Conservation (phyloP, 2,113 vertebrate genomes). For the Bos javanicus region DNA sequence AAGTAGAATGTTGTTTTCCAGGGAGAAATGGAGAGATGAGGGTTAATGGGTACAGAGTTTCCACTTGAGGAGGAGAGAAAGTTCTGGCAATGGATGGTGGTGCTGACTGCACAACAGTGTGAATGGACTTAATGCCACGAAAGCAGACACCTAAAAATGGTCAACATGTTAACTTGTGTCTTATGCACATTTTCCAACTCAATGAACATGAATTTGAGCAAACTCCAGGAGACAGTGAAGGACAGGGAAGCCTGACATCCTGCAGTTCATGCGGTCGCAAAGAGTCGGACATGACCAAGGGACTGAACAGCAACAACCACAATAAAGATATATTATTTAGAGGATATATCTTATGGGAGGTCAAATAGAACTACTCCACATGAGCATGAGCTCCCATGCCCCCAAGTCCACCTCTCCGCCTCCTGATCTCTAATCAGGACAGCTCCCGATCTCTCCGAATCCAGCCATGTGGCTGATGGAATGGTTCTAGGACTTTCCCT, state of each 20-base stretch:
- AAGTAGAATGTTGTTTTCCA: background rate
- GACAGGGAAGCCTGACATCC: background rate
- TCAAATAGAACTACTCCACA: background rate
- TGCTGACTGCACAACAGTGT: background rate
- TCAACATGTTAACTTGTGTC: background rate
- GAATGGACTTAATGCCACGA: background rate
- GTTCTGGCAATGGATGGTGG: background rate
- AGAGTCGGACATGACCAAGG: accelerated
- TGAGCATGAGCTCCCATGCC: too few species aligned
- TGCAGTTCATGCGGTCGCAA: background rate
- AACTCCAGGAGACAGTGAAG: background rate
- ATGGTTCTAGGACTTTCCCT: background rate
- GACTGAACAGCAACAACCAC: background rate
- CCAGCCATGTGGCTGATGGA: background rate
- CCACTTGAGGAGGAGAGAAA: background rate
- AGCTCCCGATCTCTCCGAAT: background rate
- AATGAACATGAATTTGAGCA: background rate
- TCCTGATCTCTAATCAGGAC: background rate
- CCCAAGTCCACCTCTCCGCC: background rate
- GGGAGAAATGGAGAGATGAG: accelerated
- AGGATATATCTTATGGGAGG: background rate
- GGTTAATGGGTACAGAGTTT: background rate
- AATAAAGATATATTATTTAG: background rate
- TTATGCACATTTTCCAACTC: background rate
- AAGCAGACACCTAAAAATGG: background rate